Percentiles rank a stretch among this genome's conserved stretches.
phyloP scores from a whole-genome alignment of 92 coral and sea anemone species.

The Phenganax subtilis region DNA sequence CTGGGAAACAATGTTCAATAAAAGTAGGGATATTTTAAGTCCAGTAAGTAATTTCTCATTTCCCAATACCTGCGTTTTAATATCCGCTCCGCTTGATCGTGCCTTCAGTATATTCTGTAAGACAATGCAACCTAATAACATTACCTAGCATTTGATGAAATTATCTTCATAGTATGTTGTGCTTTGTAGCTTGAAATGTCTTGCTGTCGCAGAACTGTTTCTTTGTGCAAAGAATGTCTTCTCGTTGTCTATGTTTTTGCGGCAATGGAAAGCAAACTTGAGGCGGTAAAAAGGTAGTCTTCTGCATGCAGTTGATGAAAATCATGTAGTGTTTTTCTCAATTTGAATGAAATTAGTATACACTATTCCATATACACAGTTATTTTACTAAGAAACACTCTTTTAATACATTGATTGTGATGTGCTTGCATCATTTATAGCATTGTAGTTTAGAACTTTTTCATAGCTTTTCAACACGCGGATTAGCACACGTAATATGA shows the following conservation, averaged over 20 bases:
- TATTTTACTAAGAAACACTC: neutral
- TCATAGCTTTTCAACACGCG: too few species aligned
- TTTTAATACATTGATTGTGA: neutral
- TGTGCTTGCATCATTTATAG: too few species aligned
- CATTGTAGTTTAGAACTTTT: too few species aligned
- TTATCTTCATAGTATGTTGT: neutral
- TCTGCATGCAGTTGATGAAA: neutral
- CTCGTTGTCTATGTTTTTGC: slow-evolving; percentile 94
- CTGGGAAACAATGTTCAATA: slow-evolving; percentile 97
- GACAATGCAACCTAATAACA: neutral
- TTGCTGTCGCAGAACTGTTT: slow-evolving; percentile 84
- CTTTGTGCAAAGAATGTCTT: slow-evolving; percentile 86
- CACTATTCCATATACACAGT: neutral
- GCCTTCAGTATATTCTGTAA: neutral
- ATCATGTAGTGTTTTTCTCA: neutral
- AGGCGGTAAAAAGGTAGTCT: neutral
- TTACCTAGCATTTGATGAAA: too few species aligned
- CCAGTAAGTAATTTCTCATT: slow-evolving; percentile 51
- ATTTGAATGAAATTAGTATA: neutral
- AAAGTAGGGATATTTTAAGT: slow-evolving; percentile 82
- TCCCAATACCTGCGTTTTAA: neutral
- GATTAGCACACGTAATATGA: neutral
- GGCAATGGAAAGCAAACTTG: slow-evolving; percentile 41
- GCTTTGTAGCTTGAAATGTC: slow-evolving; percentile 81
- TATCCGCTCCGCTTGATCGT: neutral